Evolutionary conservation across 2,113 vertebrate species (phyloP), one percentile per base, ranked within the genome.

Genomic region (Panurus biarmicus): DNA sequence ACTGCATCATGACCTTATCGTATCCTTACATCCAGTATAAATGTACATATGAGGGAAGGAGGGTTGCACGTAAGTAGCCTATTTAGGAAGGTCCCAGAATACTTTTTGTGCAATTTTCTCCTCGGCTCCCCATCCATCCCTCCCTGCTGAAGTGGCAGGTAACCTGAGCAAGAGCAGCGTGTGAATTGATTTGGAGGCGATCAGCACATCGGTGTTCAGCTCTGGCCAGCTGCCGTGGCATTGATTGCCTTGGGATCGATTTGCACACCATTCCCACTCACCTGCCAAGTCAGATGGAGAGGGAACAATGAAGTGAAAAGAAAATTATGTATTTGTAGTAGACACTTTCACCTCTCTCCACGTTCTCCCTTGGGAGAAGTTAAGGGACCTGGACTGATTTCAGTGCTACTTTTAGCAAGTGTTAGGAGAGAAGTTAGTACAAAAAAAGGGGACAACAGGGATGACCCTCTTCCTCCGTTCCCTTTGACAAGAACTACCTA

Each of bases 111-210:
- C 94, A 93, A 97, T 97, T 98, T 97, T 93, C 97, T 97, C 95
- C 97, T 98, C 96, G 62, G 96, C 94, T 97, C 96, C 93, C 89
- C 54, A 76, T 87, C 93, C 45, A 69, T 79, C 92, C 91, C 94
- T 87, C 90, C 90, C 92, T 91, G 84, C 96, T 96, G 97, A 97
- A 95, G 93, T 97, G 96, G 96, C 96, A 98, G 96, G 97, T 97
- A 97, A 96, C 94, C 91, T 71, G 93, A 80, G 95, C 96, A 95
- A 94, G 95, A 97, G 95, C 95, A 94, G 96, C 87, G 93, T 98
- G 97, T 87, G 97, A 97, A 98, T 98, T 97, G 98, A 98, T 97
- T 97, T 94, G 96, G 93, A 97, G 94, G 93, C 83, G 92, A 97
- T 98, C 97, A 79, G 94, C 92, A 11, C 94, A 90, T 90, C 38